Base-by-base conservation (phyloP, 1,140 invertebrate species). In the Mizuhopecten yessoensis region DNA sequence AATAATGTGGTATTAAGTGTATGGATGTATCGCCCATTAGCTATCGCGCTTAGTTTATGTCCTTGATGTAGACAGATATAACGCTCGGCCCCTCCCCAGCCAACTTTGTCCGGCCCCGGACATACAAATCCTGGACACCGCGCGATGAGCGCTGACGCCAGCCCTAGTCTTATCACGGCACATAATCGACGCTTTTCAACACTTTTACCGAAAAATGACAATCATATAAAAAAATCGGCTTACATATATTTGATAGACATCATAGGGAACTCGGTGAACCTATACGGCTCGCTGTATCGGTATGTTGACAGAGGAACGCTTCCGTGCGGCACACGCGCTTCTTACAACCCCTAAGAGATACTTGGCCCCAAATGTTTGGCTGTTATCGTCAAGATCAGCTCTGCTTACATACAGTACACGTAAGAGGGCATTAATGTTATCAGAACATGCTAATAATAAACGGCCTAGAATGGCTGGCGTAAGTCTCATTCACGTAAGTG, bases 141-240 rank as follows among this genome's bases (percentile, higher is more conserved):
- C n/a, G 23, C 57, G 57, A 75, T 75, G 2, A 75, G 57, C 9
- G 29, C 57, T 75, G 57, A 75, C 57, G 57, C 57, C 57, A 75
- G n/a, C 2, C 1, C 57, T 1, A 75, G n/a, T 29, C 57, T 75
- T 75, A 75, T 75, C 57, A n/a, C 7, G 23, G 57, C n/a, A 75
- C 29, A 75, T 29, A 75, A 75, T 75, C 57, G 57, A 75, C 57
- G 57, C 57, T 75, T 75, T 75, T 75, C 11, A 75, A 75, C 57
- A 75, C 57, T 75, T 75, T 75, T 75, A 75, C 57, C 57, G 57
- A 75, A 75, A n/a, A 75, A 75, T 75, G 57, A 75, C 57, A 75
- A 75, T 75, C 57, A n/a, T 29, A 75, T 75, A 75, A 75, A 75
- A 45, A 39, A 57, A 57, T 75, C 15, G 23, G 9, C 57, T 29